Base-by-base conservation (phyloP, 2,888 invertebrate species). In the Vesta saturnalis region DNA sequence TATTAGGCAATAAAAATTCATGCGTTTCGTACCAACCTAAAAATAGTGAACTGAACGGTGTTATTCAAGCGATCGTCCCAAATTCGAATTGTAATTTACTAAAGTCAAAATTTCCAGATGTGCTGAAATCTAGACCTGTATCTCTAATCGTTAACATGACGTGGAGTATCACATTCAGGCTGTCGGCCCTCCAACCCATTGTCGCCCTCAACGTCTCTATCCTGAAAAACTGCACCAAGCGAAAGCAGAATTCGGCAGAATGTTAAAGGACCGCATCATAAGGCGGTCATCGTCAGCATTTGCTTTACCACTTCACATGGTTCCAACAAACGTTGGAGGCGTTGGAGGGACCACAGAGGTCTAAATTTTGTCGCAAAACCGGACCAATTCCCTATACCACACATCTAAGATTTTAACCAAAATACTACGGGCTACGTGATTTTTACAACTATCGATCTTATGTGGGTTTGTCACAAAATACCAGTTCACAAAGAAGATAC, bases 141-240 rank as follows among this genome's bases (percentile, higher is more conserved):
- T 1, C 16, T 0, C 3, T 10, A 52, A 16, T 2, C 5, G 10
- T 30, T 12, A 54, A 4, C 61, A 54, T 4, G 23, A 54, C 15
- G 19, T 54, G 12, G 19, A 15, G 1, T 54, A 61, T 54, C 22
- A 54, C 35, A 61, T 61, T 2, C 15, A 18, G 5, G 22, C 57
- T 58, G 19, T 49, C 30, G 80, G 81, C n/a, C 77, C 78, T 21
- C 82, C 81, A 3, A 77, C 78, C 2, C 62, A 62, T 23, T 43
- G 72, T 4, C 70, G 72, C 54, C 72, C 80, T 0, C 72, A 81
- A 10, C 73, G 81, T 0, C 66, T 83, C 1, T 60, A 74, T 6
- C 74, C 76, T 10, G 76, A 78, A 8, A 74, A 74, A 55, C 67
- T 76, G 12, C 43, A 47, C 6, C 65, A 58, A 1, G 77, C 74